phyloP scores from a whole-genome alignment of 1,140 invertebrate species.

The Drosophila guanche region DNA sequence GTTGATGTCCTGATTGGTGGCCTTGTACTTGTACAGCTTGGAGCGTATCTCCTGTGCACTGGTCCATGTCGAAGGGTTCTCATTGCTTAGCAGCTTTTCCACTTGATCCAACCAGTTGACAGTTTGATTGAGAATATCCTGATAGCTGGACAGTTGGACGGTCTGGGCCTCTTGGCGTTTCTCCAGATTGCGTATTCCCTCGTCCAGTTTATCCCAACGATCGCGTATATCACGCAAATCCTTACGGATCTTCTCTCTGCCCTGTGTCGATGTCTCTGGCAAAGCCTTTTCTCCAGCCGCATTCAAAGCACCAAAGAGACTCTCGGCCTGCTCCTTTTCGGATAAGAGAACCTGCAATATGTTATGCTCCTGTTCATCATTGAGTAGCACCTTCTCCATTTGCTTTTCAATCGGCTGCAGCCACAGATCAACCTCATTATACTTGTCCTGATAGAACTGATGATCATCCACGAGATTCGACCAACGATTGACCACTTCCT shows the following conservation, averaged over 20 bases:
- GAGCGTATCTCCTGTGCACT: constrained; percentile 93
- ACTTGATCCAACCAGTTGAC: constrained; percentile 93
- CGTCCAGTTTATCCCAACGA: constrained; percentile 93
- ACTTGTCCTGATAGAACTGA: constrained; percentile 90
- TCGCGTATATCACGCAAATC: constrained; percentile 91
- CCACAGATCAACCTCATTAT: constrained; percentile 91
- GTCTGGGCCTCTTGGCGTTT: constrained; percentile 93
- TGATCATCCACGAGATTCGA: constrained; percentile 94
- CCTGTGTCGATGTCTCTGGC: constrained; percentile 94
- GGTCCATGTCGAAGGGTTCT: constrained; percentile 87
- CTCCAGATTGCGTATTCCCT: constrained; percentile 91
- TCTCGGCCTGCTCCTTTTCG: constrained; percentile 92
- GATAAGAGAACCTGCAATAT: constrained; percentile 89
- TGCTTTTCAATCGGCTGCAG: constrained; percentile 90
- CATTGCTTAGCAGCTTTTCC: constrained; percentile 91
- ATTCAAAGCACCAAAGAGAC: constrained; percentile 89
- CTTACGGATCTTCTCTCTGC: constrained; percentile 93
- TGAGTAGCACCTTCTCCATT: constrained; percentile 87
- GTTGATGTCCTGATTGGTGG: constrained; percentile 93
- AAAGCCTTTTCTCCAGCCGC: constrained; percentile 93
- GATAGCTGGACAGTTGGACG: constrained; percentile 92
- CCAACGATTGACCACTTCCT: constrained; percentile 95
- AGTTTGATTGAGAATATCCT: constrained; percentile 92
- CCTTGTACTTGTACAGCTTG: constrained; percentile 94
- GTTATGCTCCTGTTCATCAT: constrained; percentile 85